Evolutionary conservation across 2,797 vertebrate species (phyloP), one percentile per base, ranked within the genome.

Genomic region (Anguilla anguilla): DNA sequence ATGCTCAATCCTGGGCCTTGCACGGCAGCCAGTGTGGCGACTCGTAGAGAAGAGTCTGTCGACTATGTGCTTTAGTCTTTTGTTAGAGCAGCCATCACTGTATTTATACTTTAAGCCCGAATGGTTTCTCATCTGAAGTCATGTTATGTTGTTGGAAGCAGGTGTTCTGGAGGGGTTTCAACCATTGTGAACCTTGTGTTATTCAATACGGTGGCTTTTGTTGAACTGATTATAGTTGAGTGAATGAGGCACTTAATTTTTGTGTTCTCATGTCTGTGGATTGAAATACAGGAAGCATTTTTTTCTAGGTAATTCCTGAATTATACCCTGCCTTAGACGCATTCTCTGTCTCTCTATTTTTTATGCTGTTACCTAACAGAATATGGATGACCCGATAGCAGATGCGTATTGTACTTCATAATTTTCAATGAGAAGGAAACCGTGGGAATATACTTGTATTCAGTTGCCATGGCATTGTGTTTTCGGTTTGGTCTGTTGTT

Each of bases 281-380:
- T 19, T 77, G 72, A 77, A 77, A 77, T 39, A 43, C 72, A 77
- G 72, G 69, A 69, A 69, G 31, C n/a, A 11, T 57, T 77, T 77
- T 77, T 77, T 77, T 39, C 35, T 77, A 43, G 72, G 0, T 39
- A 43, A 43, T 39, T 13, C 31, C 15, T 39, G 35, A 6, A 39
- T 77, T 77, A 43, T 77, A 1, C 31, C 74, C 17, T 19, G 13
- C 43, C 13, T 79, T 6, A 43, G 17, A 39, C 6, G 6, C 15
- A 74, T 74, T 35, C 43, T 19, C 39, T 17, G 1, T 6, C 11
- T 28, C 31, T 28, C 31, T 31, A 28, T 57, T 57, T 17, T 15
- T 57, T 57, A 15, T 57, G 2, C 1, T 31, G 6, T 28, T 72
- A 13, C 64, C 10, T 67, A 64, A 67, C 64, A n/a, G 19, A 6